Evolutionary conservation across 2,888 invertebrate species (phyloP), one percentile per base, ranked within the genome.

Genomic region (Pocota personata): DNA sequence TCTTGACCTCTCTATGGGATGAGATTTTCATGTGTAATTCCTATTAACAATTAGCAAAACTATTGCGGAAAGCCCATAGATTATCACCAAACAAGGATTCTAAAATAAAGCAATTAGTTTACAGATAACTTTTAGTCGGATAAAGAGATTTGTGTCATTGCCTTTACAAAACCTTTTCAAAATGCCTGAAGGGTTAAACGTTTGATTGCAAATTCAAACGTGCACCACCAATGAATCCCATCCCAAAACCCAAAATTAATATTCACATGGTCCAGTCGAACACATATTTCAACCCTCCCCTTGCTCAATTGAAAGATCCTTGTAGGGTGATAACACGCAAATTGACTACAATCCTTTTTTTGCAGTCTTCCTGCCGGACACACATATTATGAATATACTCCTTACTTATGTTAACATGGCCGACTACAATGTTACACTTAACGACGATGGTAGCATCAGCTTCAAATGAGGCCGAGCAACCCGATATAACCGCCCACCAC

Each of bases 301-400:
- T n/a, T 32, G 50, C 80, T 72, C 72, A 52, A 77, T 83, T 77
- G 77, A 83, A 67, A 83, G 64, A 83, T 77, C 72, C 66, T 55
- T 77, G 58, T 77, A 21, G 12, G 32, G 35, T 64, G 72, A 83
- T 77, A 77, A 52, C 71, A 58, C 57, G 60, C 66, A 83, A 72
- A 72, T 77, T 62, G 46, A 43, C 16, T 46, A 66, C 57, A 77
- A 72, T 55, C 50, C 46, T 50, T 72, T 40, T 67, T 24, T 16
- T 64, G 62, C 32, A 50, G 19, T 58, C 64, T 50, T 64, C 50
- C 16, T 10, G n/a, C 60, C 35, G 77, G 64, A 71, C 82, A 72
- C 32, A 62, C 35, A 46, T 75, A 64, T 48, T 71, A 48, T n/a
- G n/a, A n/a, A n/a, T 48, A 60, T 40, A 71, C 76, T 76, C 46